A percentile compares a stretch with the other conserved stretches of the same genome.
Conservation (phyloP, 2,113 vertebrate species). For the Phylloscopus whistleri region DNA sequence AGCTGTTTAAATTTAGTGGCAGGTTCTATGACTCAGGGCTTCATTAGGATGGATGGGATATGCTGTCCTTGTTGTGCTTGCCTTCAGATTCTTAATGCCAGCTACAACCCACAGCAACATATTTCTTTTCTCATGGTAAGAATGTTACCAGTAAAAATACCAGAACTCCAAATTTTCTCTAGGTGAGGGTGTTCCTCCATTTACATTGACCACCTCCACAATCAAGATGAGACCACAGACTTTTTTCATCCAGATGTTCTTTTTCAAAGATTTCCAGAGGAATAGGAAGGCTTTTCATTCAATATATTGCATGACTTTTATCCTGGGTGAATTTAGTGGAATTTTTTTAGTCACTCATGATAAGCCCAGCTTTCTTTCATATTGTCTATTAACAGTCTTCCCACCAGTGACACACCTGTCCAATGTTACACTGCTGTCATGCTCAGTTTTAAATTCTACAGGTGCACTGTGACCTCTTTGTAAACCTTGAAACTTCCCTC, state of each 20-base stretch:
- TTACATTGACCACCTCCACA: not conserved
- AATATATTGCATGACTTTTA: not conserved
- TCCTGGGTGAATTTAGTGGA: not conserved
- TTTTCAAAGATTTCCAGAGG: not conserved
- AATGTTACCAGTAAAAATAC: not conserved
- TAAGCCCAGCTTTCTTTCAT: not conserved
- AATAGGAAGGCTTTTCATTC: not conserved
- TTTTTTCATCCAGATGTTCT: not conserved
- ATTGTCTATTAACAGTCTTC: not conserved
- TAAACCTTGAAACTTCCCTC: not conserved
- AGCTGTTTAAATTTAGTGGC: not conserved
- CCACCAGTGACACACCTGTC: not conserved
- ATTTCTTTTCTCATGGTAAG: not conserved
- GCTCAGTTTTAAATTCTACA: not conserved
- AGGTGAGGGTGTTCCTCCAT: not conserved
- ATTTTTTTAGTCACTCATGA: not conserved
- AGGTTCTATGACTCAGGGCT: not conserved
- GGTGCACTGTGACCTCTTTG: not conserved
- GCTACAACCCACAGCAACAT: not conserved
- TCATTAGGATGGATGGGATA: not conserved
- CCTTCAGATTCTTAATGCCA: not conserved
- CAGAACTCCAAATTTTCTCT: not conserved
- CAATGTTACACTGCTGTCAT: not conserved
- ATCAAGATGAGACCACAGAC: not conserved
- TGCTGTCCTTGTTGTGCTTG: not conserved